Evolutionary conservation across 2,113 vertebrate species (phyloP), one percentile per base, ranked within the genome.

Genomic region (Lynx canadensis): DNA sequence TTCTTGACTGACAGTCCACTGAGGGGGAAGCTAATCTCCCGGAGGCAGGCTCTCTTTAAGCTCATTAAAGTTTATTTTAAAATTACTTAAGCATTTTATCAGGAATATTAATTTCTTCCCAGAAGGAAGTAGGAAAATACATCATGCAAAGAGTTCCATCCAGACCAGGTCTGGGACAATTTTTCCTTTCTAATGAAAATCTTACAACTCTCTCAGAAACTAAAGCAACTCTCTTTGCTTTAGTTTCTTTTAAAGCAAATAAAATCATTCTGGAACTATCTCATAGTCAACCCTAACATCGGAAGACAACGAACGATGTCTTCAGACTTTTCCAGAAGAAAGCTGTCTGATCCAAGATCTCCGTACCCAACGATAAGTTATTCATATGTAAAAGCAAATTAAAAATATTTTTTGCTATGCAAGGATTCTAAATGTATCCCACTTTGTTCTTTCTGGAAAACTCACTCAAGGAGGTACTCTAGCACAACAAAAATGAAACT

Each of bases 61-160:
- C n/a, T 89, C 88, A 95, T 97, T 94, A 78, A 86, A 96, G 66
- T 97, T 96, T 96, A 93, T 96, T 98, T 93, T 45, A 52, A 96
- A 95, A 74, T 96, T 82, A 88, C 55, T 94, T 92, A 83, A 79
- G 95, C 76, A 94, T 92, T 89, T 97, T 95, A 89, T 95, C 88
- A 95, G 69, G 68, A 94, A 55, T 94, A 96, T 92, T 95, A 87
- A 89, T 69, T 94, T 92, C 57, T 95, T 94, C 52, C 76, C 80
- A 79, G 83, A 88, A 96, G 82, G 45, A 97, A 94, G 18, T 60
- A 29, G 23, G 92, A 60, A 98, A 83, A 89, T 60, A 66, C 4
- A 15, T 85, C 48, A 74, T 33, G 68, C 1, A 52, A 89, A 95
- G 83, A 50, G 10, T 73, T 84, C 60, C 78, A 23, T 25, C 50